Evolutionary conservation across 2,888 invertebrate species (phyloP).

Genomic region (Plebejus melissa): DNA sequence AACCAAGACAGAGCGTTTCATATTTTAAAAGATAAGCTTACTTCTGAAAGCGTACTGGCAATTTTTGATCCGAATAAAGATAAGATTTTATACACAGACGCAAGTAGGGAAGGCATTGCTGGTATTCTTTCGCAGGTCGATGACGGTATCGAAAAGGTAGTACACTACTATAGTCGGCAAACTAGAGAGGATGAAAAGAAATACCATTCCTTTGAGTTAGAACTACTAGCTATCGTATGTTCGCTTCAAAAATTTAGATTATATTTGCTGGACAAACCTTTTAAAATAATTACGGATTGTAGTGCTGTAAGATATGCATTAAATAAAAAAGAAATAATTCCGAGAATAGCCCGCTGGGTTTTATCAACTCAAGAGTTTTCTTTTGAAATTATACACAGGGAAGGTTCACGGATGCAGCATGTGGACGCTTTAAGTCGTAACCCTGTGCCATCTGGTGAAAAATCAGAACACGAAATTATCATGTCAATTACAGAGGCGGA

Average conservation of each 20-base stretch:
- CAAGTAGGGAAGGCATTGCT: constrained; percentile 17
- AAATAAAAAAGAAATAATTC: neutral
- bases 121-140: constrained; percentile 24
- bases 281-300: constrained; percentile 32
- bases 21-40: neutral
- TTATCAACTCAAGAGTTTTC: neutral
- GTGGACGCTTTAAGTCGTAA: neutral
- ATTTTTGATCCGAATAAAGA: constrained; percentile 16
- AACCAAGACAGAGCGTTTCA: too few relatives aligned
- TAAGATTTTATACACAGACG: constrained; percentile 10
- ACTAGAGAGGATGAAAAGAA: constrained; percentile 45
- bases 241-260: constrained; percentile 5
- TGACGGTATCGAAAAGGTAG: constrained; percentile 39
- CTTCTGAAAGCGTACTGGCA: neutral
- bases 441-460: constrained; percentile 18
- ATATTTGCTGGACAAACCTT: neutral
- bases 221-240: neutral
- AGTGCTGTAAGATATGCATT: constrained; percentile 33
- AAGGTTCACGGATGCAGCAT: neutral
- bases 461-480: constrained; percentile 28
- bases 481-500: constrained; percentile 34
- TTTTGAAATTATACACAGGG: neutral
- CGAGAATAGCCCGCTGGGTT: neutral
- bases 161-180: constrained; percentile 46
- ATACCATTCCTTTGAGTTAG: constrained; percentile 47